Percentiles rank a stretch among this genome's conserved stretches.
Conservation (phyloP, 2,113 vertebrate species). For the Loxodonta africana region DNA sequence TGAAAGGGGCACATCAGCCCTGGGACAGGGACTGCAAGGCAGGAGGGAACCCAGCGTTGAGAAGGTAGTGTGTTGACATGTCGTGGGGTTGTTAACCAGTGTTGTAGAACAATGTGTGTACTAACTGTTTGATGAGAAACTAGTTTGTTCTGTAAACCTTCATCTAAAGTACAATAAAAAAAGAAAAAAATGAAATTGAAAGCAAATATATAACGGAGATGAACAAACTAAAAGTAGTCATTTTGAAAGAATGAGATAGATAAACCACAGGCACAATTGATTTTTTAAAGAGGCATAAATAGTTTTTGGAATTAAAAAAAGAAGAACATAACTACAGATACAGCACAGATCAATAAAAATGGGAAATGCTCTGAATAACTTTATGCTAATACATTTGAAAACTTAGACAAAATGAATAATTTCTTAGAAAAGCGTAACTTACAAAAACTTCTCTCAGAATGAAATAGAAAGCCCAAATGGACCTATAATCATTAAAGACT, state of each 20-base stretch:
- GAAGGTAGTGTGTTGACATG: too few relatives aligned
- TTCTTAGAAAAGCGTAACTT: slow-evolving; percentile 40
- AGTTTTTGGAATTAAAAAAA: slow-evolving; percentile 39
- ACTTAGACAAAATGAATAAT: slow-evolving; percentile 9
- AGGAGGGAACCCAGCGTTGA: too few relatives aligned
- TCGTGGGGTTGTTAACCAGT: too few relatives aligned
- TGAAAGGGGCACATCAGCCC: too few relatives aligned
- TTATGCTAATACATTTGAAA: slow-evolving; percentile 26
- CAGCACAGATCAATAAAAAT: background rate
- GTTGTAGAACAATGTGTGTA: too few relatives aligned
- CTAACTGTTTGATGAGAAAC: too few relatives aligned
- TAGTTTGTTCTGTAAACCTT: too few relatives aligned
- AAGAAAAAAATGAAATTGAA: background rate
- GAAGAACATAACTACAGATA: background rate
- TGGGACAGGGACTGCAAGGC: too few relatives aligned
- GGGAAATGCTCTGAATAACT: background rate
- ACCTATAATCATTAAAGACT: background rate
- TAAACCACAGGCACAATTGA: background rate
- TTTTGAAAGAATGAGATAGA: slow-evolving; percentile 55
- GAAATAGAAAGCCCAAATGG: background rate
- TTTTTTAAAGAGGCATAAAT: slow-evolving; percentile 11
- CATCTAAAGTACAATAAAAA: too few relatives aligned
- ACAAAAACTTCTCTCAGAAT: background rate
- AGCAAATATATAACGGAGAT: background rate
- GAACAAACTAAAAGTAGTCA: slow-evolving; percentile 11